Conservation (phyloP, 2,113 vertebrate genomes). For the Nanger granti region DNA sequence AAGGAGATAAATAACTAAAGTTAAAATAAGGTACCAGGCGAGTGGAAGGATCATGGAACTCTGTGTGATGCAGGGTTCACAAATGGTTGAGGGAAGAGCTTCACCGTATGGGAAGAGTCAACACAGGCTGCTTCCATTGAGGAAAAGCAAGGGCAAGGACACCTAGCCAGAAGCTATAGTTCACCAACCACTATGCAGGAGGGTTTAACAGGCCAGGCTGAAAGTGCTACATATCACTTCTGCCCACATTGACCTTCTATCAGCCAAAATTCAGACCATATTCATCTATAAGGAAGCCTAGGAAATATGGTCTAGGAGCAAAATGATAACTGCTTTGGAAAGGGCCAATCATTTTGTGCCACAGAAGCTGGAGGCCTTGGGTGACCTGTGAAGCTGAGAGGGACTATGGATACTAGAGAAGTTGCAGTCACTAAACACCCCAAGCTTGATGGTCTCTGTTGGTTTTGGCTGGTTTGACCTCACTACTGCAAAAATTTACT, state of each 20-base stretch:
- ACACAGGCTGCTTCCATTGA: neutral
- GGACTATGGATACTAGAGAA: neutral
- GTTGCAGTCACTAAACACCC: neutral
- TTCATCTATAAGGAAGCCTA: neutral
- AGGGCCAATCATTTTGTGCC: neutral
- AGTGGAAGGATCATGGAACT: neutral
- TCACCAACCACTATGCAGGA: neutral
- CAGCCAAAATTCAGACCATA: neutral
- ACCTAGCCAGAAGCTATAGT: neutral
- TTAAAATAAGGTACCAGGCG: neutral
- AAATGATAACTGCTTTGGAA: neutral
- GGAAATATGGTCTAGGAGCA: neutral
- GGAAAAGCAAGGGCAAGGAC: neutral
- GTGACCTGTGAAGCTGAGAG: neutral
- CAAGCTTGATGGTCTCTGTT: neutral
- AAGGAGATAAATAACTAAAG: neutral
- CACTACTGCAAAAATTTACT: neutral
- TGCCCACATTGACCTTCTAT: neutral
- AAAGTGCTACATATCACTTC: neutral
- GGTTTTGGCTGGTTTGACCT: neutral
- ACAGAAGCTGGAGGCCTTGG: neutral
- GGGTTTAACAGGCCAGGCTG: neutral
- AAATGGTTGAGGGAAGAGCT: neutral
- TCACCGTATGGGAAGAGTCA: neutral
- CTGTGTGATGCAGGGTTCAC: neutral